Conservation (phyloP, 1,140 invertebrate species). For the Papilio xuthus region DNA sequence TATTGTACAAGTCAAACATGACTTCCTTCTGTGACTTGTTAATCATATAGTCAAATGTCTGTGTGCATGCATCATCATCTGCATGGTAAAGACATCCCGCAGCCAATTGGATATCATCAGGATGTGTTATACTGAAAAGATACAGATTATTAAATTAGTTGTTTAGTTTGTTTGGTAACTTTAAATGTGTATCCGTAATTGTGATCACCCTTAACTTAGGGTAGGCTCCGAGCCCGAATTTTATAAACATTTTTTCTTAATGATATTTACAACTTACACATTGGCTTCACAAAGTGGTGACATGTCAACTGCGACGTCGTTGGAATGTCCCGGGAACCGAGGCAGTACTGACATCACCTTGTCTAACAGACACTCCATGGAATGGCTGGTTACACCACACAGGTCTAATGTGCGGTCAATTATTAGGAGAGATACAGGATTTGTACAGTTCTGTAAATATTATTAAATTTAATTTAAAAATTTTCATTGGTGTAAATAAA, state of each 20-base stretch:
- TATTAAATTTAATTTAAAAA: conserved; percentile 5
- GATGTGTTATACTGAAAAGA: conserved; percentile 56
- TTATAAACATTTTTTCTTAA: not conserved
- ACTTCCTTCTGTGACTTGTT: conserved; percentile 84
- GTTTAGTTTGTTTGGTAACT: no score
- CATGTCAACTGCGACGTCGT: conserved; percentile 86
- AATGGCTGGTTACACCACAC: conserved; percentile 82
- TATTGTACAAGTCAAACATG: conserved; percentile 82
- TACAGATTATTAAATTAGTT: not conserved
- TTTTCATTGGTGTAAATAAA: not conserved
- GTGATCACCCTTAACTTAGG: no score
- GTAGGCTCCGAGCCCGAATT: no score
- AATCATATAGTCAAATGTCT: conserved; percentile 82
- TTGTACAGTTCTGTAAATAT: conserved; percentile 75
- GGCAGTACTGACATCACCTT: conserved; percentile 84
- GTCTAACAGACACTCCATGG: conserved; percentile 84
- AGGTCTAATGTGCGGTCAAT: conserved; percentile 86
- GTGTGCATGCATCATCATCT: conserved; percentile 66
- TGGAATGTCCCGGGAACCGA: conserved; percentile 84
- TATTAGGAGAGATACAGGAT: conserved; percentile 84
- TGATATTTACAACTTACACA: conserved; percentile 72
- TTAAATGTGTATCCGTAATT: no score
- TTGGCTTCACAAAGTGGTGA: conserved; percentile 82
- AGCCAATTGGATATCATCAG: conserved; percentile 73
- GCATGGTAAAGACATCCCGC: conserved; percentile 77